Evolutionary conservation across 2,797 vertebrate species (phyloP).

Genomic region (Gallinago stenura): DNA sequence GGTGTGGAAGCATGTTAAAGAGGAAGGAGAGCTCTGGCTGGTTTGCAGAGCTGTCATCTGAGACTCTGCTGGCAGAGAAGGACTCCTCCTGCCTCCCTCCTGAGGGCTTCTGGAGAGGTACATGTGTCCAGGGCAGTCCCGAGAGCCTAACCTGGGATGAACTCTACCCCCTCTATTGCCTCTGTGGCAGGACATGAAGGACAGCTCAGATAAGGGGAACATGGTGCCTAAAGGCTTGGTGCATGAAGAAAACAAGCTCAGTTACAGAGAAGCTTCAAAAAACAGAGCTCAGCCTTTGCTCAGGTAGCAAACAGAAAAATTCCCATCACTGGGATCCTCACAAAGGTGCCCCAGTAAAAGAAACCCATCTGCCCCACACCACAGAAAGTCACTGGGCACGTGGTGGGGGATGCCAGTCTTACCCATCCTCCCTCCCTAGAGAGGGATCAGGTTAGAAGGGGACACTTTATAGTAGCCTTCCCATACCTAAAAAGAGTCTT

Average conservation of each 20-base stretch:
- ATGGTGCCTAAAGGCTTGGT: neutral
- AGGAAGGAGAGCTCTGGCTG: neutral
- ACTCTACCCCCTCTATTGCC: rapidly evolving
- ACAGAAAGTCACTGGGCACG: rapidly evolving
- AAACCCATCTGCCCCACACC: neutral
- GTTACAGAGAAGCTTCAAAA: neutral
- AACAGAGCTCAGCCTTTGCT: neutral
- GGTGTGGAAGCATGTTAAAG: rapidly evolving
- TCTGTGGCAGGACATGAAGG: neutral
- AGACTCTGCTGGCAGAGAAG: neutral
- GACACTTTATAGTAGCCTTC: neutral
- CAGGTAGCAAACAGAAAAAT: neutral
- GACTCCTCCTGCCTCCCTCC: neutral
- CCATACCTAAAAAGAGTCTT: neutral
- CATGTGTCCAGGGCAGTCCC: neutral
- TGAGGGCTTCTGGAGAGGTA: neutral
- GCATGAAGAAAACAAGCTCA: neutral
- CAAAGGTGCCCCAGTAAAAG: too few relatives aligned
- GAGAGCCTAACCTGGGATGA: neutral
- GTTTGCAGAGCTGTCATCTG: neutral
- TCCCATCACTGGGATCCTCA: neutral
- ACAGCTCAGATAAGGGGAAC: neutral
- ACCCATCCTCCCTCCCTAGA: rapidly evolving
- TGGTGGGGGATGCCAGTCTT: neutral
- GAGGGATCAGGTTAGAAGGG: neutral